Evolutionary conservation across 2,888 invertebrate species (phyloP).

Genomic region (Ecliptopera silaceata): DNA sequence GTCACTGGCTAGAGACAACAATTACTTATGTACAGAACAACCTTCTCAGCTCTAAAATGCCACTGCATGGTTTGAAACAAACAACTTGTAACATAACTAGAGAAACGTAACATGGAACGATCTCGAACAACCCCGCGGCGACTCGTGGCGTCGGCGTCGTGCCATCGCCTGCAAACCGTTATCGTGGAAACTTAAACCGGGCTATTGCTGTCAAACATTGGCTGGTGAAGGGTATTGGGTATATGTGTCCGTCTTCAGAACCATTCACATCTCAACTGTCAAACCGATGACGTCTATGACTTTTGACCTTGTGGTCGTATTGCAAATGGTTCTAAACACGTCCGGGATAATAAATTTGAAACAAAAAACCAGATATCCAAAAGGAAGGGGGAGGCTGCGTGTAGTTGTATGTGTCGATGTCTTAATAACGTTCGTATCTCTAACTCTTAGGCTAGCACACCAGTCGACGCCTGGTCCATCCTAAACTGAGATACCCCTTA

Average conservation of each 20-base stretch:
- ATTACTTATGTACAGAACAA: slow-evolving; percentile 38
- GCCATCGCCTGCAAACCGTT: slow-evolving; percentile 57
- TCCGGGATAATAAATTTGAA: slow-evolving; percentile 53
- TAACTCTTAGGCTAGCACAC: slow-evolving; percentile 73
- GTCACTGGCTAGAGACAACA: slow-evolving; percentile 27
- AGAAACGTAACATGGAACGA: slow-evolving; percentile 77
- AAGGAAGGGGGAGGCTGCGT: slow-evolving; percentile 67
- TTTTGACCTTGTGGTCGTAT: slow-evolving; percentile 9
- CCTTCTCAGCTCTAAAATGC: slow-evolving; percentile 64
- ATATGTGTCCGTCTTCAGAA: slow-evolving; percentile 30
- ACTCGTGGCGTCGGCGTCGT: slow-evolving; percentile 80
- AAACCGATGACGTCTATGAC: slow-evolving; percentile 12
- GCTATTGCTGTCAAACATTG: slow-evolving; percentile 69
- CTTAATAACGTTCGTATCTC: slow-evolving; percentile 67
- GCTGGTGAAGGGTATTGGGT: slow-evolving; percentile 53
- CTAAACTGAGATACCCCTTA: slow-evolving; percentile 80
- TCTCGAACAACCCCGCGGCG: slow-evolving; percentile 78
- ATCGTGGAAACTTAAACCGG: slow-evolving; percentile 71
- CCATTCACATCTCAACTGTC: slow-evolving; percentile 28
- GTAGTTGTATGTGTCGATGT: slow-evolving; percentile 74
- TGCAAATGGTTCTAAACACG: slow-evolving; percentile 33
- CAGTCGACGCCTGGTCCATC: slow-evolving; percentile 83
- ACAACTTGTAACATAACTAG: slow-evolving; percentile 76
- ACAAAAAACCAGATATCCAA: slow-evolving; percentile 62
- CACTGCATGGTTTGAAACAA: slow-evolving; percentile 67